Base-by-base conservation (phyloP, 2,113 vertebrate species). In the Pseudopipra pipra region DNA sequence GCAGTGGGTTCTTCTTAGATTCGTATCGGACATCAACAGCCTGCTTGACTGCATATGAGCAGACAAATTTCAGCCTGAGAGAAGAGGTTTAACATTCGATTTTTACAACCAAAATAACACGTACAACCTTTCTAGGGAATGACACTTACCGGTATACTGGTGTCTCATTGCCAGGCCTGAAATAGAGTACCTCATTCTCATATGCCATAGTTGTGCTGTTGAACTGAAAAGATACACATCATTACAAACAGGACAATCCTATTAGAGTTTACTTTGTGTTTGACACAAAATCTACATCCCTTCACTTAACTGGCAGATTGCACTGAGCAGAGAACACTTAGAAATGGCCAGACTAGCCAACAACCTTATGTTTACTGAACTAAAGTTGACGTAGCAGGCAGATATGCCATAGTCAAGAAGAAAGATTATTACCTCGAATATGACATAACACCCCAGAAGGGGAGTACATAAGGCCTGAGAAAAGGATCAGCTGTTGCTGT, bases 181-280 rank as follows among this genome's bases (percentile, higher is more conserved):
- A 96, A 51, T 97, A 97, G 22, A 96, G 89, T 25, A 97, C 77
- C 2, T 96, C 95, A 0, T 97, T 98, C 77, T 98, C 96, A 20
- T 98, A 97, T 8, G 72, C 94, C 91, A 97, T 62, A 37, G 71
- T 18, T 58, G 89, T 85, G 41, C 86, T 66, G 33, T 89, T 86
- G 84, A 97, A 94, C 96, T 97, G 70, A 13, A 13, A 76, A 71
- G 35, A 77, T 25, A 83, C 0, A 67, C 8, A 85, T 15, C 3
- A 20, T 92, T 76, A 82, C 21, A 81, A 54, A 33, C 17, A 67
- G 9, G 11, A 85, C 22, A 52, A 30, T 61, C 25, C 65, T 4
- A 14, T 51, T 14, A 37, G 16, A 67, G 12, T 23, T 46, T 35
- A 28, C n/a, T 62, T 92, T 12, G 8, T 3, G n/a, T 67, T 84